Conservation (phyloP, 2,797 vertebrate genomes). For the Schizothorax lantsangensis region DNA sequence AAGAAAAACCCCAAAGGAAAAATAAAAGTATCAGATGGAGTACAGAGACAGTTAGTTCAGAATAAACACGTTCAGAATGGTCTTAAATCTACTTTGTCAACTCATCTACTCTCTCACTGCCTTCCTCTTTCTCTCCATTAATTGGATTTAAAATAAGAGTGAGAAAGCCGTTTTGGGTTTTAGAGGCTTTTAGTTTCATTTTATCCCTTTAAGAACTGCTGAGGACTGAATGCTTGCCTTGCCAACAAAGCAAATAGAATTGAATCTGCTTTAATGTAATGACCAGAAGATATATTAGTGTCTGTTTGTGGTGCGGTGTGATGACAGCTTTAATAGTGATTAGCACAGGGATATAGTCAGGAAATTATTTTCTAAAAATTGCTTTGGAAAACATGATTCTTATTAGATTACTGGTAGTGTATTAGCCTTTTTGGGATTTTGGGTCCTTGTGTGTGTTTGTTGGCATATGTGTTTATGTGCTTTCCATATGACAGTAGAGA, state of each 20-base stretch:
- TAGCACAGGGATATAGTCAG: constrained; percentile 5
- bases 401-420: constrained; percentile 37
- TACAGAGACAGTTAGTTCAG: neutral
- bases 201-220: constrained; percentile 53
- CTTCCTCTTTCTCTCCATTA: constrained; percentile 22
- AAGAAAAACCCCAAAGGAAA: too few species aligned
- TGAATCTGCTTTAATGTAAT: constrained; percentile 42
- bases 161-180: constrained; percentile 39
- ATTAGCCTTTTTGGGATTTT: constrained; percentile 28
- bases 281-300: constrained; percentile 28
- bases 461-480: constrained; percentile 26
- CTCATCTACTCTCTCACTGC: constrained; percentile 8
- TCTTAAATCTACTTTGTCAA: constrained; percentile 15
- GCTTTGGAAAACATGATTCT: constrained; percentile 27
- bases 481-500: constrained; percentile 32
- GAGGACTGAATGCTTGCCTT: constrained; percentile 36
- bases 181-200: constrained; percentile 39
- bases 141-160: constrained; percentile 45
- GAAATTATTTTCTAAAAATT: constrained; percentile 29
- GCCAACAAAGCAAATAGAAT: constrained; percentile 42
- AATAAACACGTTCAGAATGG: neutral
- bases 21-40: neutral
- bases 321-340: constrained; percentile 43
- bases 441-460: constrained; percentile 1
- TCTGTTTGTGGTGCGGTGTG: constrained; percentile 34